A percentile compares a stretch with the other conserved stretches of the same genome.
phyloP scores from a whole-genome alignment of 2,888 invertebrate species.

The Drosophila infuscata region DNA sequence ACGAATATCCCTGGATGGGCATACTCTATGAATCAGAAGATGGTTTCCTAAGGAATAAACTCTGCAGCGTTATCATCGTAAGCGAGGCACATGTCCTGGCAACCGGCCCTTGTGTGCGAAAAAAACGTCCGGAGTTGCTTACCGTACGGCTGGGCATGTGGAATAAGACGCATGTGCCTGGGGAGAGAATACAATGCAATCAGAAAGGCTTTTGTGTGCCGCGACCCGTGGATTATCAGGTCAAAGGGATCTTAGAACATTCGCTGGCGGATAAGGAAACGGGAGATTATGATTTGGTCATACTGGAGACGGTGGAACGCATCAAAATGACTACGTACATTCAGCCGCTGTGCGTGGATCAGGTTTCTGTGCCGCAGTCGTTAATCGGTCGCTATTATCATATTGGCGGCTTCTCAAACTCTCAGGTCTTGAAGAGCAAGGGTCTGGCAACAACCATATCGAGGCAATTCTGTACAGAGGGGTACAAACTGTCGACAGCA shows the following conservation, averaged over 20 bases:
- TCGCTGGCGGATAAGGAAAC: conserved; percentile 56
- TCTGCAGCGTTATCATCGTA: conserved; percentile 54
- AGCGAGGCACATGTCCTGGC: too few relatives aligned
- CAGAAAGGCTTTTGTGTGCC: conserved; percentile 60
- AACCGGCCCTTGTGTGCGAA: too few relatives aligned
- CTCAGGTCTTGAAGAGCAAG: conserved; percentile 44
- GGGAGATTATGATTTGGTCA: conserved; percentile 56
- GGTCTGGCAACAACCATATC: conserved; percentile 46
- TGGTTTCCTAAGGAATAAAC: not conserved
- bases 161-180: conserved; percentile 12
- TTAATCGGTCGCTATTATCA: conserved; percentile 48
- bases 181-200: conserved; percentile 45
- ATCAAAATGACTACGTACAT: conserved; percentile 43
- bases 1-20: conserved; percentile 65
- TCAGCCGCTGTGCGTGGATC: conserved; percentile 58
- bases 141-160: too few relatives aligned
- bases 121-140: too few relatives aligned
- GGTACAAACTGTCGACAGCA: conserved; percentile 11
- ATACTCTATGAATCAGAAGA: conserved; percentile 20
- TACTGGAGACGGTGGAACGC: conserved; percentile 40
- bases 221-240: conserved; percentile 38
- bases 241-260: conserved; percentile 50
- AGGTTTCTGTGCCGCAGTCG: conserved; percentile 36
- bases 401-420: conserved; percentile 45
- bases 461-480: conserved; percentile 25